phyloP scores from a whole-genome alignment of 2,797 vertebrate genomes.

The Meda fulgida region DNA sequence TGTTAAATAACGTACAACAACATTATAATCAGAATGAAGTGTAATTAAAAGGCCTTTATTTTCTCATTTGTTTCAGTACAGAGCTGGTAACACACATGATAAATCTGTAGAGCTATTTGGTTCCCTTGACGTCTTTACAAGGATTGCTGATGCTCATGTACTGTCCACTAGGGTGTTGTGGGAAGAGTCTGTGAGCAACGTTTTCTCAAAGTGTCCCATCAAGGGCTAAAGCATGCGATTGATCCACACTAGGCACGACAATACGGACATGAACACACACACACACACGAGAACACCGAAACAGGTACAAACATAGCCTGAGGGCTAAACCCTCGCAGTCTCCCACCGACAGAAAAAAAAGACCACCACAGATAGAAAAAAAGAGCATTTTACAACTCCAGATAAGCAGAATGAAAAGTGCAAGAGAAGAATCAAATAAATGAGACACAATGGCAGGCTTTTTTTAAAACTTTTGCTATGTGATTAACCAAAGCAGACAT shows the following conservation, averaged over 20 bases:
- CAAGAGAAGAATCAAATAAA: conserved; percentile 60
- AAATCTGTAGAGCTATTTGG: conserved; percentile 85
- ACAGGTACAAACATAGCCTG: conserved; percentile 78
- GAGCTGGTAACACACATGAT: conserved; percentile 85
- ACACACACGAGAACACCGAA: conserved; percentile 81
- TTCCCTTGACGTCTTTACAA: conserved; percentile 82
- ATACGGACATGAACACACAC: conserved; percentile 84
- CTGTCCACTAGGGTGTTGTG: conserved; percentile 70
- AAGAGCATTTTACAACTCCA: conserved; percentile 59
- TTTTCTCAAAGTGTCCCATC: conserved; percentile 78
- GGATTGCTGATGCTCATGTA: conserved; percentile 79
- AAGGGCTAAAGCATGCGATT: conserved; percentile 74
- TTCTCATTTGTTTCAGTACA: conserved; percentile 83
- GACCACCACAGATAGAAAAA: conserved; percentile 21
- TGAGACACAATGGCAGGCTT: conserved; percentile 45
- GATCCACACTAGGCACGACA: conserved; percentile 84
- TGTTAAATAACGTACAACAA: background rate
- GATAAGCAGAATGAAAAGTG: conserved; percentile 61
- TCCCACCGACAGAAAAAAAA: conserved; percentile 71
- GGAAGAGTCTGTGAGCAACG: conserved; percentile 80
- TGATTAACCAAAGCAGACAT: background rate
- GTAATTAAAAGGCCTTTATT: conserved; percentile 87
- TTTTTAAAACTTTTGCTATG: background rate
- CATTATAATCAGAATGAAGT: conserved; percentile 17
- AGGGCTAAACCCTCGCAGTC: conserved; percentile 75